These are phyloP conservation scores for Plectropomus leopardus DNA, from an alignment of 2,113 vertebrate genomes.

Conservation along the genomic window DNA sequence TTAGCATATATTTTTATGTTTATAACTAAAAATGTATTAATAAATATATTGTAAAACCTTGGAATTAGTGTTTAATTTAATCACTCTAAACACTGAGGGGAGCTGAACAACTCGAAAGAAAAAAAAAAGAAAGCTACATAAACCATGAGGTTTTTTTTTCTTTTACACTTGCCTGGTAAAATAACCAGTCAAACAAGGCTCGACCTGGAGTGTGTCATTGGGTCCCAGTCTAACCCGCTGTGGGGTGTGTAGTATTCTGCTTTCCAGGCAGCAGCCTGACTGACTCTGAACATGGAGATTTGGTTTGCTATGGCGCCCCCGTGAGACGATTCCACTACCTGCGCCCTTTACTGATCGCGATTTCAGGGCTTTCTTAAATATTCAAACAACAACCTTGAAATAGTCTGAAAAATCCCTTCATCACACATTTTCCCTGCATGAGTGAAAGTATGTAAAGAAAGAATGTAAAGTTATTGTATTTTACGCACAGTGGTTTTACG, in stretches of 20 bases:
- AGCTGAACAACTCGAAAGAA: not conserved
- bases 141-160: not conserved
- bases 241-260: not conserved
- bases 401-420: not conserved
- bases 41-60: no score
- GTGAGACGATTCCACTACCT: constrained; percentile 48
- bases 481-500: constrained; percentile 27
- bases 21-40: no score
- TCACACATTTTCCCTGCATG: not conserved
- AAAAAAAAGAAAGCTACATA: no score
- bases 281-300: not conserved
- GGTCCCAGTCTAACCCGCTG: constrained; percentile 13
- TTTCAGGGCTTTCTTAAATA: not conserved
- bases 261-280: no score
- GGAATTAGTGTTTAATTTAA: not conserved
- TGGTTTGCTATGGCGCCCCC: constrained; percentile 78
- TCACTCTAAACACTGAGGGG: not conserved
- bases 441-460: not conserved
- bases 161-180: not conserved
- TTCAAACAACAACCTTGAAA: not conserved
- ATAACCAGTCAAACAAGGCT: not conserved
- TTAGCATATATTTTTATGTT: not conserved
- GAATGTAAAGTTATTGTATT: not conserved
- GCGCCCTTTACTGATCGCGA: not conserved
- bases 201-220: not conserved